Evolutionary conservation across 2,797 vertebrate species (phyloP), one percentile per base, ranked within the genome.

Genomic region (Pitangus sulphuratus): DNA sequence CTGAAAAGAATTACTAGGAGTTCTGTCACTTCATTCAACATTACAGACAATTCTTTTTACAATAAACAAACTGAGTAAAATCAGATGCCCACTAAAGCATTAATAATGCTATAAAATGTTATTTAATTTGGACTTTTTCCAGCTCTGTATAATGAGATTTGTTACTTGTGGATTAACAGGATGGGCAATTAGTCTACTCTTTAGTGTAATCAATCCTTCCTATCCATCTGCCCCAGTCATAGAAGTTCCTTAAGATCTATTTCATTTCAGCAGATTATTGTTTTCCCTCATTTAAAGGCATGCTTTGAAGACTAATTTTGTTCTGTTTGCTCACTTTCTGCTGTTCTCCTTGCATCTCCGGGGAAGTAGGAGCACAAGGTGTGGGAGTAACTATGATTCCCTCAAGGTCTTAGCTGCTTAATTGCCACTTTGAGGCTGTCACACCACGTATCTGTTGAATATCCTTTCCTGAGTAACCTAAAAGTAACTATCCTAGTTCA

Each of bases 81-180:
- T 72, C 45, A 65, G 30, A 69, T 62, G 54, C 31, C 56, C 26
- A 26, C 30, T 72, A 87, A 93, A 71, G 15, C 33, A 89, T 61
- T 86, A 81, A 70, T 85, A 87, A 74, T 64, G 12, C 4, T 81
- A 56, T 76, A 56, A 83, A 87, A 8, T 50, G 15, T 48, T 89
- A 65, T 89, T 93, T 89, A 87, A 77, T 94, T 93, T 91, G 22
- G 42, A 58, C n/a, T 82, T 89, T 74, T 75, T 40, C 74, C 51
- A 83, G 8, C 9, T 76, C 22, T 65, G 3, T 16, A 19, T 82
- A 89, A 94, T 80, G 24, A 95, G 42, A 72, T 65, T 84, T 91
- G 51, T 37, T 84, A 24, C 14, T 90, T 9, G 5, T 70, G 24
- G 7, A 83, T 83, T 83, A 83, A 74, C n/a, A 86, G 11, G n/a